phyloP scores from a whole-genome alignment of 2,888 invertebrate genomes.

The Temnothorax ravouxi region DNA sequence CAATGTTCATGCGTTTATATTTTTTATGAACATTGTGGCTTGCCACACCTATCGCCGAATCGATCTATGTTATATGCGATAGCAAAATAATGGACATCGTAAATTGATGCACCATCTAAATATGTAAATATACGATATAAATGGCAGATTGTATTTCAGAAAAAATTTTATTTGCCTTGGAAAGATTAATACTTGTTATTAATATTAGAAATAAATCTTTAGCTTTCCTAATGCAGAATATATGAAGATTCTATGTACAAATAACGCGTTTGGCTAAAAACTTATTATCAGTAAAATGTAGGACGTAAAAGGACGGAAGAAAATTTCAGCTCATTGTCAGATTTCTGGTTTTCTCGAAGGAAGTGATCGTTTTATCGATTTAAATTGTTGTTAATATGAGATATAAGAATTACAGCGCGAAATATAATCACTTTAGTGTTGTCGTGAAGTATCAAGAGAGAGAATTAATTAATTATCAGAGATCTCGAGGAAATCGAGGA shows the following conservation, averaged over 20 bases:
- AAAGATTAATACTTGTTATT: background rate
- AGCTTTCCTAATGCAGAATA: background rate
- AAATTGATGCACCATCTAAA: background rate
- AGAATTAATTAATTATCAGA: slow-evolving; percentile 28
- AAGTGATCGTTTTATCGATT: background rate
- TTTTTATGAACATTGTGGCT: slow-evolving; percentile 14
- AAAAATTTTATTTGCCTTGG: background rate
- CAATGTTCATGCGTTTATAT: slow-evolving; percentile 1
- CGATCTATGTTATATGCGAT: background rate
- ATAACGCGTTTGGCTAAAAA: background rate
- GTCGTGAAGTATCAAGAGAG: background rate
- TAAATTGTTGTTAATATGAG: background rate
- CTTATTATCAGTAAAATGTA: background rate
- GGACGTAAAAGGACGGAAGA: background rate
- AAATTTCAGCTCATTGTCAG: background rate
- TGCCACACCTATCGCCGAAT: slow-evolving; percentile 5
- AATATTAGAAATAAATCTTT: slow-evolving; percentile 9
- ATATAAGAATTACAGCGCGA: background rate
- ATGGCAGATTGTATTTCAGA: background rate
- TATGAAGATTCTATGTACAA: background rate
- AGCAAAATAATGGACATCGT: slow-evolving; percentile 20
- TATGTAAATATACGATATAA: background rate
- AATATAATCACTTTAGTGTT: background rate
- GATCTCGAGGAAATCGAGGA: background rate
- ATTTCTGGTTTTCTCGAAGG: background rate